Base-by-base conservation (phyloP, 2,888 invertebrate genomes). In the Diachrysia chrysitis region DNA sequence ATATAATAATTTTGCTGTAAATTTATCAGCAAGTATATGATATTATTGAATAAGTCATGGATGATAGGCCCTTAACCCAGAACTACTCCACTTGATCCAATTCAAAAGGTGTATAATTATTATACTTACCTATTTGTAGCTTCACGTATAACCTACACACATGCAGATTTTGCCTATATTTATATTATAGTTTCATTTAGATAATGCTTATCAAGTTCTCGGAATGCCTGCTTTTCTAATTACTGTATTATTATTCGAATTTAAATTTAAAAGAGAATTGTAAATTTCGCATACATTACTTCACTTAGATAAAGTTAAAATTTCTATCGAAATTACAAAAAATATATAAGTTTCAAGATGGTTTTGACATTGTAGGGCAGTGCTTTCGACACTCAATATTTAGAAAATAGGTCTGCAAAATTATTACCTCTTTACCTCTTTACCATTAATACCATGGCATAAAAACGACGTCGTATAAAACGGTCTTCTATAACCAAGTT, bases 401-500 rank as follows among this genome's bases (percentile, higher is more conserved):
- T 25, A 25, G 25, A 25, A 25, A 3, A 25, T 25, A 3, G 25
- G 25, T 25, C 25, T 25, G 5, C 5, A 5, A 5, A 25, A 25
- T 25, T 25, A 2, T 7, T 7, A n/a, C 48, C 16, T 48, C 7
- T n/a, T 17, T 7, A 48, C n/a, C 48, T 6, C 17, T 0, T 0
- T 17, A 17, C 12, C 2, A 17, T 6, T 12, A n/a, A 25, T 29
- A 53, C 7, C 7, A 1, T 23, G 5, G 25, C 25, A 12, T 37
- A 16, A 64, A 66, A 69, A 73, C 17, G 19, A 62, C 57, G n/a
- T 51, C 56, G 71, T 78, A 46, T 60, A 21, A 60, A 68, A 19
- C 55, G 59, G 35, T 7, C 12, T 42, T 1, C 9, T 6, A 21
- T 32, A 71, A 68, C 60, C 29, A 58, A 66, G 65, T 81, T 67